Evolutionary conservation across 2,113 vertebrate genomes (phyloP).

Genomic region (Nasalis larvatus): DNA sequence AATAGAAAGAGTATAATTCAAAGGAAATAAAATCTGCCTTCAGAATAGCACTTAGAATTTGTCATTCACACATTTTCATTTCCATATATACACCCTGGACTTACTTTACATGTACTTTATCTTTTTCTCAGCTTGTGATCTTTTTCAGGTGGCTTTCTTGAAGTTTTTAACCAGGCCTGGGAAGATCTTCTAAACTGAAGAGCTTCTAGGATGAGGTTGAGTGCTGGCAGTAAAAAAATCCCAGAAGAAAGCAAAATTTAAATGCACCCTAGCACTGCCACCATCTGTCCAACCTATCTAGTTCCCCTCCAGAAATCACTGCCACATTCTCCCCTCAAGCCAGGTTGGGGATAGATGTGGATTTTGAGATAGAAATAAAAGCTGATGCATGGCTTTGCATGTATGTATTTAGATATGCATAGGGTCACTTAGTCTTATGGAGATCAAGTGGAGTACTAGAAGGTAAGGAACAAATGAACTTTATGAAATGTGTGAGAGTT

Average conservation of each 20-base stretch:
- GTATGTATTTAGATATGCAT: not conserved
- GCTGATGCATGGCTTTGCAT: not conserved
- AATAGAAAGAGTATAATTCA: not conserved
- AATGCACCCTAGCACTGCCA: not conserved
- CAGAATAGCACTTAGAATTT: not conserved
- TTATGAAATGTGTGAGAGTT: not conserved
- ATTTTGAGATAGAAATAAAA: not conserved
- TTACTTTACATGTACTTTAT: not conserved
- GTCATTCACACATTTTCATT: not conserved
- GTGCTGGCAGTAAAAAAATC: not conserved
- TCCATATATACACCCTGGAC: not conserved
- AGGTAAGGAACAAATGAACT: not conserved
- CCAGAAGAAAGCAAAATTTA: conserved; percentile 4
- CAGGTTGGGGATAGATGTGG: not conserved
- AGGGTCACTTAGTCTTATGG: not conserved
- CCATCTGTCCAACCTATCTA: not conserved
- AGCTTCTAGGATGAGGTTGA: not conserved
- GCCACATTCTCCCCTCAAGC: not conserved
- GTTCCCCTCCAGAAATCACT: not conserved
- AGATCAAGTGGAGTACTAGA: not conserved
- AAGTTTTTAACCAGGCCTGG: not conserved
- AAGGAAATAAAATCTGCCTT: conserved; percentile 25
- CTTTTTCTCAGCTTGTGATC: not conserved
- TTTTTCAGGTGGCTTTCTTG: not conserved
- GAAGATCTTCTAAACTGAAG: not conserved